Conservation (phyloP, 2,113 vertebrate genomes). For the Thinocorus orbignyianus region DNA sequence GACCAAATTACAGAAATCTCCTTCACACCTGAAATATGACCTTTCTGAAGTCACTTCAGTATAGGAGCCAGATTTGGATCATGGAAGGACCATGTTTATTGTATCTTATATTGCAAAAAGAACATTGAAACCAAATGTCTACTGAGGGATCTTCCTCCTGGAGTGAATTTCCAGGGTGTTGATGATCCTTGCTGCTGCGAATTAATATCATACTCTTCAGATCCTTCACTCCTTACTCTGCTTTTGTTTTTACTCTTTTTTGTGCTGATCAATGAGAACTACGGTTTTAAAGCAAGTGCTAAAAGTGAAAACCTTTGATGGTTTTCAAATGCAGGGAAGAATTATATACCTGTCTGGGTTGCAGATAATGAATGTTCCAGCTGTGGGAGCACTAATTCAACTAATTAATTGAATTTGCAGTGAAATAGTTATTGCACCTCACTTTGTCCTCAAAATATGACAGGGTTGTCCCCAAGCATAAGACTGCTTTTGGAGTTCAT, state of each 20-base stretch:
- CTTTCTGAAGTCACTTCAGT: not conserved
- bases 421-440: slow-evolving; percentile 31
- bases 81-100: not conserved
- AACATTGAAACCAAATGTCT: not conserved
- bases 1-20: not conserved
- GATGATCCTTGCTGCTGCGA: not conserved
- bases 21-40: not conserved
- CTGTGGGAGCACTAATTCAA: slow-evolving; percentile 46
- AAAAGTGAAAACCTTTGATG: slow-evolving; percentile 60
- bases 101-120: not conserved
- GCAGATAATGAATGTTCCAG: slow-evolving; percentile 62
- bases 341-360: slow-evolving; percentile 64
- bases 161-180: not conserved
- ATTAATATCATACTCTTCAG: not conserved
- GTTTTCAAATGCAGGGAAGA: slow-evolving; percentile 64
- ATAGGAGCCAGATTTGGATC: not conserved
- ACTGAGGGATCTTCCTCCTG: not conserved
- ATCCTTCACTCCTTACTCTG: not conserved
- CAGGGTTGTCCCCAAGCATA: not conserved
- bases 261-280: not conserved
- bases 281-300: slow-evolving; percentile 14
- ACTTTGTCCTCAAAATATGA: slow-evolving; percentile 31
- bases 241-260: not conserved
- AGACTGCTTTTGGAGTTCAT: not conserved
- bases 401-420: slow-evolving; percentile 42